These are phyloP conservation scores for Pelobates cultripes DNA, from an alignment of 2,797 vertebrate species.

Conservation along the genomic window DNA sequence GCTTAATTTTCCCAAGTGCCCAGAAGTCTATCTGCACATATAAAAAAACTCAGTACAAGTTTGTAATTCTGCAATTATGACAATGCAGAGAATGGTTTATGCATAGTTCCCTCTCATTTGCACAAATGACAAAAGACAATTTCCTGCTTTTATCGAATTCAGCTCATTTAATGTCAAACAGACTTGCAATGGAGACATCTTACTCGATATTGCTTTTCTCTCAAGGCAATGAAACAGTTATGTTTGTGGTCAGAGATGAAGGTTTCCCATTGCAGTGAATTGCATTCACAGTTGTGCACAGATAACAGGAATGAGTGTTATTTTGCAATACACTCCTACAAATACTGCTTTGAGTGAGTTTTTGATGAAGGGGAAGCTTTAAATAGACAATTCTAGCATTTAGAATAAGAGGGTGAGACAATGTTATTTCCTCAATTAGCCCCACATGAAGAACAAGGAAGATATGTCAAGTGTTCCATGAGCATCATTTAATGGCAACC, in stretches of 20 bases:
- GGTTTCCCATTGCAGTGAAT: background rate
- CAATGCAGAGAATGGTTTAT: too few species aligned
- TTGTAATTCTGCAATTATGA: too few species aligned
- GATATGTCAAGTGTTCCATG: background rate
- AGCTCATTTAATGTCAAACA: background rate
- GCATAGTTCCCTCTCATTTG: too few species aligned
- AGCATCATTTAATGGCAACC: background rate
- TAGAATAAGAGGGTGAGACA: background rate
- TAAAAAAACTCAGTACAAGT: too few species aligned
- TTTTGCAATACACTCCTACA: background rate
- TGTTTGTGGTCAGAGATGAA: too few species aligned
- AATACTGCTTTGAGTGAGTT: background rate
- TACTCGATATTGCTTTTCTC: background rate
- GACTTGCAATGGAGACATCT: background rate
- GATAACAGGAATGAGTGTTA: background rate
- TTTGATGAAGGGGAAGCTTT: background rate
- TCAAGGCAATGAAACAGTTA: background rate
- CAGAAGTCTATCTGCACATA: too few species aligned
- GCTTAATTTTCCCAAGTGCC: too few species aligned
- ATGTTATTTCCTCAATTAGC: conserved; percentile 2
- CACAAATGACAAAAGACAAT: too few species aligned
- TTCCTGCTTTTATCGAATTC: too few species aligned
- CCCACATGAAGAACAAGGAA: background rate
- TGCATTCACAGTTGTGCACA: background rate
- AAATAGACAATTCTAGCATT: background rate